A percentile compares a stretch with the other conserved stretches of the same genome.
Conservation (phyloP, 2,113 vertebrate species). For the Pangasianodon hypophthalmus region DNA sequence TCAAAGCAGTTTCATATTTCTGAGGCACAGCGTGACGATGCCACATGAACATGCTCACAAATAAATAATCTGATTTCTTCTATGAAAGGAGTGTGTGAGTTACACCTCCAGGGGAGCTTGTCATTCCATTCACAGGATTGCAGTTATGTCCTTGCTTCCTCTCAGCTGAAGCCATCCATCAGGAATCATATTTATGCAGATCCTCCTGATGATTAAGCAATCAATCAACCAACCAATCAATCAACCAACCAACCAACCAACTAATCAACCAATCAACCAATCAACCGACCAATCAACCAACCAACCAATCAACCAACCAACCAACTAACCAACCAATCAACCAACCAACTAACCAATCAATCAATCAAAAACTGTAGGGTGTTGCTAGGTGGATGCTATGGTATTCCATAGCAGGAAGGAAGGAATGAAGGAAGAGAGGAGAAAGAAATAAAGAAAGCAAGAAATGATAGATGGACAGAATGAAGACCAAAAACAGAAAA, state of each 20-base stretch:
- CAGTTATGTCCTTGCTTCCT: constrained; percentile 20
- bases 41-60: background rate
- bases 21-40: background rate
- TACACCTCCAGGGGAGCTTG: constrained; percentile 61
- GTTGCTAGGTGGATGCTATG: too few relatives aligned
- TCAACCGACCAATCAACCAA: background rate
- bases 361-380: background rate
- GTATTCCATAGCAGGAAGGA: background rate
- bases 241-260: background rate
- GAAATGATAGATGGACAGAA: background rate
- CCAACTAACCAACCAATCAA: background rate
- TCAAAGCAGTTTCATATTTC: background rate
- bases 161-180: background rate
- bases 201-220: background rate
- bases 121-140: constrained; percentile 77
- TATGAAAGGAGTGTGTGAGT: background rate
- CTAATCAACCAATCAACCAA: background rate
- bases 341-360: background rate
- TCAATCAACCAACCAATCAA: background rate
- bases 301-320: background rate
- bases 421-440: background rate
- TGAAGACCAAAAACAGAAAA: background rate
- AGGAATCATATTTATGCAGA: constrained; percentile 12
- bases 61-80: background rate
- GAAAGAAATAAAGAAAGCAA: background rate